These are phyloP conservation scores for Rhodinocichla rosea DNA, from an alignment of 2,113 vertebrate species.

Conservation along the genomic window DNA sequence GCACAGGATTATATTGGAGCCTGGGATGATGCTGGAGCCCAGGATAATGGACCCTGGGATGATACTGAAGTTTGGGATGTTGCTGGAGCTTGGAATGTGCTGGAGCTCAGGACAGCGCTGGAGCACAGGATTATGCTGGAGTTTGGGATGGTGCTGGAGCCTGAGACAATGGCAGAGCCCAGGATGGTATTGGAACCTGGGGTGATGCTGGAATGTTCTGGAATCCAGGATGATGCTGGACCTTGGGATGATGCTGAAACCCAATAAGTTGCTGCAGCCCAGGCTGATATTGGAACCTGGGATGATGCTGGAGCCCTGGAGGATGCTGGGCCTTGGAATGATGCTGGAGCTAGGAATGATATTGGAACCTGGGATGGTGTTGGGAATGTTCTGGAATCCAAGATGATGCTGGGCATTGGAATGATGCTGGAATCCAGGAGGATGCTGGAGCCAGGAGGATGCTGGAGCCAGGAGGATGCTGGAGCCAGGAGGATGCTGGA, in stretches of 20 bases:
- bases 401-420: neutral
- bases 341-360: neutral
- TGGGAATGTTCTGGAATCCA: too few species aligned
- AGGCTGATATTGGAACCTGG: neutral
- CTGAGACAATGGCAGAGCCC: neutral
- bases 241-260: neutral
- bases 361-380: too few species aligned
- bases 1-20: neutral
- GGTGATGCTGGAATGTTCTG: neutral
- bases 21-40: neutral
- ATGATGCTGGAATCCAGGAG: fast-evolving
- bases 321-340: too few species aligned
- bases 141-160: neutral
- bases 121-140: neutral
- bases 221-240: neutral
- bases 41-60: neutral
- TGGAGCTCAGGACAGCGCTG: neutral
- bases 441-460: neutral
- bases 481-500: neutral
- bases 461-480: neutral
- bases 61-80: too few species aligned
- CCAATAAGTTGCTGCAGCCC: neutral
- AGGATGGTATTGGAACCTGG: fast-evolving
- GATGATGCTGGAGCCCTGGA: neutral
- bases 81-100: neutral